Conservation (phyloP, 2,113 vertebrate species). For the Colistium nudipinnis region DNA sequence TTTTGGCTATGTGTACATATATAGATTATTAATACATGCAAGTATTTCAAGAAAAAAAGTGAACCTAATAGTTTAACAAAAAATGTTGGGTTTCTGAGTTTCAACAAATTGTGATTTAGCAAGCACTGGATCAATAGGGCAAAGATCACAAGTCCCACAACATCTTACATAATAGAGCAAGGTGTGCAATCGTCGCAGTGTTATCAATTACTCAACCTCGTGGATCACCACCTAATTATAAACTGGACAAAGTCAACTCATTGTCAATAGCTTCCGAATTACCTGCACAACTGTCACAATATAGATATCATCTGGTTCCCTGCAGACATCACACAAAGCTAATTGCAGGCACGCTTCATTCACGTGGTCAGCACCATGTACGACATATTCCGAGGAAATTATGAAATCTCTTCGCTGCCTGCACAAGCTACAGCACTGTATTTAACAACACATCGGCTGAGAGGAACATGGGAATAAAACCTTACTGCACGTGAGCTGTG, state of each 20-base stretch:
- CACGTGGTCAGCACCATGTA: constrained; percentile 41
- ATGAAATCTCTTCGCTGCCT: background rate
- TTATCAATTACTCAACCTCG: background rate
- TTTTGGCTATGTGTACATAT: background rate
- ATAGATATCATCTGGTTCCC: background rate
- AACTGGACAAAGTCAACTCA: background rate
- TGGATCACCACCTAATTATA: background rate
- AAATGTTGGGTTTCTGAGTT: background rate
- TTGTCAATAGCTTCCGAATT: background rate
- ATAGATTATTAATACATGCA: background rate
- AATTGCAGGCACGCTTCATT: background rate
- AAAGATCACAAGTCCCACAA: constrained; percentile 55
- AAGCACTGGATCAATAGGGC: constrained; percentile 36
- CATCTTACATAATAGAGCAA: constrained; percentile 54
- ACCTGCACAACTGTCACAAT: background rate
- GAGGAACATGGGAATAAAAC: too few relatives aligned
- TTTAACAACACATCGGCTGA: too few relatives aligned
- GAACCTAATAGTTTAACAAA: background rate
- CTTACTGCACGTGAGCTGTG: too few relatives aligned
- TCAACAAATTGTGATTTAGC: background rate
- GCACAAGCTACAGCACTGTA: too few relatives aligned
- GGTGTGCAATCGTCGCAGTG: background rate
- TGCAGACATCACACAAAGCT: background rate
- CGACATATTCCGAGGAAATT: background rate
- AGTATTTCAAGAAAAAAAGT: background rate